phyloP scores from a whole-genome alignment of 1,140 invertebrate genomes.

The Dinothrombium tinctorium region DNA sequence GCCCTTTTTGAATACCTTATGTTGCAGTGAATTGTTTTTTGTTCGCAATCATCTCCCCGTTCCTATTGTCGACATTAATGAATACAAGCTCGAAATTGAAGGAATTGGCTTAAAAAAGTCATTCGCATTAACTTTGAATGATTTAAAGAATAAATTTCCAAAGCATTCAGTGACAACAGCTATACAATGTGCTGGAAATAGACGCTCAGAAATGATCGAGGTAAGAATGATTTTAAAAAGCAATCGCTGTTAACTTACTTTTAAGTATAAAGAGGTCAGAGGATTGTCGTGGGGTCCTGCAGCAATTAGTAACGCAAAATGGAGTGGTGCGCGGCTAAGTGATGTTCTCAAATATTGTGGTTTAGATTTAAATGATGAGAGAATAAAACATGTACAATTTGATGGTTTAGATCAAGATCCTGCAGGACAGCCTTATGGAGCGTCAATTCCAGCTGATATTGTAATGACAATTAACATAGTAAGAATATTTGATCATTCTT shows the following conservation, averaged over 20 bases:
- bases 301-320: conserved; percentile 79
- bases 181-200: conserved; percentile 90
- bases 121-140: conserved; percentile 31
- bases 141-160: conserved; percentile 46
- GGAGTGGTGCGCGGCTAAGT: conserved; percentile 54
- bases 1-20: background rate
- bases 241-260: conserved; percentile 3
- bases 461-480: conserved; percentile 4
- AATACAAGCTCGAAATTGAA: conserved; percentile 40
- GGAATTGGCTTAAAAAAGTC: conserved; percentile 25
- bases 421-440: conserved; percentile 47
- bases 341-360: conserved; percentile 44
- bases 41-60: conserved; percentile 93
- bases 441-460: conserved; percentile 67
- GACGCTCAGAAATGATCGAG: conserved; percentile 64
- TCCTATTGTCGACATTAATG: conserved; percentile 39
- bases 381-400: conserved; percentile 56
- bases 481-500: background rate
- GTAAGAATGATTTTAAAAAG: conserved; percentile 5
- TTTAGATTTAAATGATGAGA: conserved; percentile 31
- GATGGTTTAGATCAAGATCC: conserved; percentile 68
- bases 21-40: conserved; percentile 63
- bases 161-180: conserved; percentile 48
- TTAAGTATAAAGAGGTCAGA: conserved; percentile 44
- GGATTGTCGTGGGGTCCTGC: conserved; percentile 70